Conservation (phyloP, 1,140 invertebrate genomes). For the Frieseomelitta varia region DNA sequence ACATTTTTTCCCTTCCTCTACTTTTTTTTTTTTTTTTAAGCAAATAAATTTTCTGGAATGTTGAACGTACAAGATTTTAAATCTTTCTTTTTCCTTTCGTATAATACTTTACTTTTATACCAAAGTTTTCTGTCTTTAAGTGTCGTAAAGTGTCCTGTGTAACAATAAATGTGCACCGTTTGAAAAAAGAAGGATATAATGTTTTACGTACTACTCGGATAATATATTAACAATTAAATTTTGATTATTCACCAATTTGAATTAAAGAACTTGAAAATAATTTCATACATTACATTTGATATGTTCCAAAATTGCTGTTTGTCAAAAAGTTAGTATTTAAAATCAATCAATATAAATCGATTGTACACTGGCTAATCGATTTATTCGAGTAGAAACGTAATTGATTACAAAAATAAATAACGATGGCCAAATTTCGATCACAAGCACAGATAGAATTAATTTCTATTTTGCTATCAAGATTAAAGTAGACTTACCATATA, state of each 20-base stretch:
- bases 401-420: not conserved
- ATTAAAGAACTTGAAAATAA: not conserved
- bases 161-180: not conserved
- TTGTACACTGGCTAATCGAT: not conserved
- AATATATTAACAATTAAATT: not conserved
- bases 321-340: not conserved
- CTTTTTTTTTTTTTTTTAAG: not conserved
- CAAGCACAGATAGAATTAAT: not conserved
- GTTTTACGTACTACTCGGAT: too few relatives aligned
- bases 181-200: not conserved
- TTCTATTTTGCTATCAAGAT: not conserved
- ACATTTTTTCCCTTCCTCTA: not conserved
- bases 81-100: not conserved
- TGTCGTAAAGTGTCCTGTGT: too few relatives aligned
- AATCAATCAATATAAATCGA: not conserved
- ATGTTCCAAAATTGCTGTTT: not conserved
- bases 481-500: slow-evolving; percentile 20
- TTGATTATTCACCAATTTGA: not conserved
- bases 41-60: not conserved
- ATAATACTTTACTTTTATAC: not conserved
- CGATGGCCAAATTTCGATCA: not conserved
- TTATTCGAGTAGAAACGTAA: not conserved
- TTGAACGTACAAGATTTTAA: not conserved
- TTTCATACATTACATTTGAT: not conserved
- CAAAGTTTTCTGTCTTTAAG: not conserved